phyloP scores from a whole-genome alignment of 2,888 invertebrate genomes.

The Labia minor region DNA sequence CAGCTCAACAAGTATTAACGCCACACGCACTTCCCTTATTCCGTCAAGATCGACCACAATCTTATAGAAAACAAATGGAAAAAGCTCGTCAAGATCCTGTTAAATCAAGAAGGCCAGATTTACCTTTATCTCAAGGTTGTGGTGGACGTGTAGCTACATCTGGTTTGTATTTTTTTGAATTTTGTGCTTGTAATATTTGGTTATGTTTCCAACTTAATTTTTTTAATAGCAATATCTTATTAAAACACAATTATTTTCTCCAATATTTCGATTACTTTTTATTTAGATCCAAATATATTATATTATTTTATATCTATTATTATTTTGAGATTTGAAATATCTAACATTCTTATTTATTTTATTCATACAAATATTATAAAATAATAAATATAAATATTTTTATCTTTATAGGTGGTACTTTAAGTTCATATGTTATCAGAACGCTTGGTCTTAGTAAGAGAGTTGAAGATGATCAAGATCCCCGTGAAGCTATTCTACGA shows the following conservation, averaged over 20 bases:
- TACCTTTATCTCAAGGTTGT: conserved; percentile 79
- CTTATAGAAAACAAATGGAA: conserved; percentile 80
- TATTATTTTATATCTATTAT: no score
- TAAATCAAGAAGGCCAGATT: conserved; percentile 69
- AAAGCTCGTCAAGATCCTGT: conserved; percentile 80
- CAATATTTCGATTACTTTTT: no score
- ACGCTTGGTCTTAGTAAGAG: conserved; percentile 88
- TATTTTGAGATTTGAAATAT: no score
- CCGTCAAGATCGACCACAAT: conserved; percentile 79
- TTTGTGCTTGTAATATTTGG: not conserved
- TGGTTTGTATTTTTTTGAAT: not conserved
- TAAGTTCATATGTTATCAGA: conserved; percentile 92
- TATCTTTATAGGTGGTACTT: conserved; percentile 60
- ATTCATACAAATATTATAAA: no score
- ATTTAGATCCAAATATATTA: no score
- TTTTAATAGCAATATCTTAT: no score
- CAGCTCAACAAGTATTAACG: conserved; percentile 87
- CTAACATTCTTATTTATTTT: no score
- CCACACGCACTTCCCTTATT: conserved; percentile 94
- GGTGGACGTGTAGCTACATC: conserved; percentile 91
- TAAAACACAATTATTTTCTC: no score
- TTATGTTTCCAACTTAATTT: not conserved
- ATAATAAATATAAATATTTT: no score
- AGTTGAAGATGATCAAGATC: conserved; percentile 79
- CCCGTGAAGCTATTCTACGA: conserved; percentile 86